phyloP scores from a whole-genome alignment of 1,140 invertebrate species.

The Macrobrachium rosenbergii region DNA sequence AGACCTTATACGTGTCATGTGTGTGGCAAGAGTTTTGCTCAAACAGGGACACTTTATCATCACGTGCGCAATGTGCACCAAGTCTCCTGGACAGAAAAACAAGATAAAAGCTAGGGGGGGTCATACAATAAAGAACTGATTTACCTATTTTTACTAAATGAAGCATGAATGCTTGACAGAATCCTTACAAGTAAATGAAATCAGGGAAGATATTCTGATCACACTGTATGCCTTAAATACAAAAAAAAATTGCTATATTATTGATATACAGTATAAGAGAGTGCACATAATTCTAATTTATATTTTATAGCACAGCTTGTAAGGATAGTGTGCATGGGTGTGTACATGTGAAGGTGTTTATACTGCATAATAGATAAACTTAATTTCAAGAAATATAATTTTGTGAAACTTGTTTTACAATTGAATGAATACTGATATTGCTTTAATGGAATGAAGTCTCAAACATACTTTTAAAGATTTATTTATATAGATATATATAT shows the following conservation, averaged over 20 bases:
- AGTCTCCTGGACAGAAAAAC: conserved; percentile 69
- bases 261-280: conserved; percentile 3
- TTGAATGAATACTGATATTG: conserved; percentile 37
- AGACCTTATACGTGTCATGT: conserved; percentile 82
- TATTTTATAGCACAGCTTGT: conserved; percentile 35
- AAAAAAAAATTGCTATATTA: conserved; percentile 23
- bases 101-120: conserved; percentile 53
- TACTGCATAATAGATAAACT: conserved; percentile 9
- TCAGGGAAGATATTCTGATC: conserved; percentile 54
- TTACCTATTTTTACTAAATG: neutral
- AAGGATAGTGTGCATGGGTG: conserved; percentile 32
- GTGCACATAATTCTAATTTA: conserved; percentile 4
- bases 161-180: conserved; percentile 43
- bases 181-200: conserved; percentile 57
- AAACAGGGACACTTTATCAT: conserved; percentile 85
- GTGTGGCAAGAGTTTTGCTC: conserved; percentile 88
- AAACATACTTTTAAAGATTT: conserved; percentile 57
- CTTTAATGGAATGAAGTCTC: conserved; percentile 61
- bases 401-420: conserved; percentile 45
- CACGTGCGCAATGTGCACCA: conserved; percentile 89
- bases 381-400: conserved; percentile 14
- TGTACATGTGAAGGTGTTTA: neutral
- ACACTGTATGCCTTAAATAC: conserved; percentile 51
- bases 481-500: conserved; percentile 48
- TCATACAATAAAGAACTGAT: neutral